Evolutionary conservation across 2,113 vertebrate species (phyloP).

Genomic region (Catharus fuscescens): DNA sequence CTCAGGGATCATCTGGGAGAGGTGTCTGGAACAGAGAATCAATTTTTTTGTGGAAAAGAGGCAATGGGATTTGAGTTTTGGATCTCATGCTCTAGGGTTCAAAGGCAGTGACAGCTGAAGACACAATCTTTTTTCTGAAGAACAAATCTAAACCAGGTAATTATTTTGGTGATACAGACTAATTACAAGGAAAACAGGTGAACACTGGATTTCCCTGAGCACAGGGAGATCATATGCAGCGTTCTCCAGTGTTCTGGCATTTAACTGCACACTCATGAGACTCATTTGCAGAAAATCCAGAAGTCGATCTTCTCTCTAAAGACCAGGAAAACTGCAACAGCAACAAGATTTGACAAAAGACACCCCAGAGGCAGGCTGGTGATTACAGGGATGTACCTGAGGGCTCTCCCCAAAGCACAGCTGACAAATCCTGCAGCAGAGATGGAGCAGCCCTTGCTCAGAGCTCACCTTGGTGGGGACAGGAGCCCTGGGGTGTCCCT

Average conservation of each 20-base stretch:
- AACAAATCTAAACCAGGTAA: neutral
- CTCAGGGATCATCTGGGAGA: neutral
- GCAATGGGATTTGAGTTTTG: neutral
- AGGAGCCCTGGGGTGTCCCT: neutral
- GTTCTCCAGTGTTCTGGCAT: neutral
- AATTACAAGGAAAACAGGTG: neutral
- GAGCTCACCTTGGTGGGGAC: neutral
- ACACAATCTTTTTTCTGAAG: too few relatives aligned
- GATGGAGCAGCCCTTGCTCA: neutral
- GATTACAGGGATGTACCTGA: neutral
- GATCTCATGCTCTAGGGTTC: neutral
- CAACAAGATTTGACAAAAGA: neutral
- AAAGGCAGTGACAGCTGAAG: neutral
- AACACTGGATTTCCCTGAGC: neutral
- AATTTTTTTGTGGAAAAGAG: neutral
- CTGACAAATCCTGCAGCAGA: neutral
- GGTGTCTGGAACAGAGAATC: neutral
- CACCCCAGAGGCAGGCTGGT: neutral
- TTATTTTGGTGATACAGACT: neutral
- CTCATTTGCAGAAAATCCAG: neutral
- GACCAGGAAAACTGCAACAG: neutral
- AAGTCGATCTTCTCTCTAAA: neutral
- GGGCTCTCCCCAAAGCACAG: neutral
- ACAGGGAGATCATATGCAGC: neutral
- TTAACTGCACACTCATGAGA: fast-evolving